phyloP scores from a whole-genome alignment of 2,797 vertebrate genomes.

The Galagoides demidoff region DNA sequence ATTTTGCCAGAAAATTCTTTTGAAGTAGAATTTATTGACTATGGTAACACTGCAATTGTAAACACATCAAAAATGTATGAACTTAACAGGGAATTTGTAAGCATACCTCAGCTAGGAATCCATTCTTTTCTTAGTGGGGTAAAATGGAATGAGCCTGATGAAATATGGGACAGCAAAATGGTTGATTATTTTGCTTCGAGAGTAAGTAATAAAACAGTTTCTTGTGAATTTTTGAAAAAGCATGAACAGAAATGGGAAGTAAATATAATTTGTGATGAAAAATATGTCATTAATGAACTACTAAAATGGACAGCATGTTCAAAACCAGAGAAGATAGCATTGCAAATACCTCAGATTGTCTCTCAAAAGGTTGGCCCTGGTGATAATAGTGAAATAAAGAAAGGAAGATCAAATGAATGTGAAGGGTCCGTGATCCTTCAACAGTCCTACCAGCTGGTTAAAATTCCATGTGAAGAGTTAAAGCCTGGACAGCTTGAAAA shows the following conservation, averaged over 20 bases:
- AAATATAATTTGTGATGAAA: constrained; percentile 83
- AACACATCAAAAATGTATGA: constrained; percentile 85
- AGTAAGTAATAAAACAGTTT: constrained; percentile 85
- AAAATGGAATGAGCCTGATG: constrained; percentile 68
- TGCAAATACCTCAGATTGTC: background rate
- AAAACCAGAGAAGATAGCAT: background rate
- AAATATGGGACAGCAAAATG: constrained; percentile 73
- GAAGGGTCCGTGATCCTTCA: background rate
- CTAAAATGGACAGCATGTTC: constrained; percentile 48
- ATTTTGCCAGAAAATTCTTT: constrained; percentile 73
- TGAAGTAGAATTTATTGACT: constrained; percentile 93
- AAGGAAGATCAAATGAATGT: background rate
- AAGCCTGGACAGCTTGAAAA: constrained; percentile 84
- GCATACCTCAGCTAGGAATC: constrained; percentile 88
- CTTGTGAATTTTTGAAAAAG: constrained; percentile 89
- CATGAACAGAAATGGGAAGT: constrained; percentile 89
- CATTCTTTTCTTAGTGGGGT: constrained; percentile 88
- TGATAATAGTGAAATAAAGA: background rate
- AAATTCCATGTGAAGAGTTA: constrained; percentile 70
- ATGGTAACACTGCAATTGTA: constrained; percentile 90
- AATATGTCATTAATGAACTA: constrained; percentile 77
- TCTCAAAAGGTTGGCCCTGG: background rate
- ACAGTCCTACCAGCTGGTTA: background rate
- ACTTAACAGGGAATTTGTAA: constrained; percentile 86
- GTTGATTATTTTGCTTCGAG: constrained; percentile 84